Conservation (phyloP, 2,888 invertebrate species). For the Beris chalybata region DNA sequence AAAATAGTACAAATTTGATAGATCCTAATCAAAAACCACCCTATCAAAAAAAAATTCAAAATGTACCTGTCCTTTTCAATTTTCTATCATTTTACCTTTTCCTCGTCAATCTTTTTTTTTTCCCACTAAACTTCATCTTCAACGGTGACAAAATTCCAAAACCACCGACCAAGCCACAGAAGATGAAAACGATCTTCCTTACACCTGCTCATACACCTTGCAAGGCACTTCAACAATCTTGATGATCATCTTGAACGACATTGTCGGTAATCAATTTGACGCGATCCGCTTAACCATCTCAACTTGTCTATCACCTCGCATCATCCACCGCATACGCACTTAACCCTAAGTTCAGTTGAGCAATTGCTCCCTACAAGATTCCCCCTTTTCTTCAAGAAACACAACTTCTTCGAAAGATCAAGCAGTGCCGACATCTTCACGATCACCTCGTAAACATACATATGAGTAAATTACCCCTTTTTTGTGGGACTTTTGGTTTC, state of each 20-base stretch:
- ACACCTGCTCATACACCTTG: slow-evolving; percentile 32
- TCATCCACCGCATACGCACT: slow-evolving; percentile 3
- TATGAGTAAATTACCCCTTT: slow-evolving; percentile 24
- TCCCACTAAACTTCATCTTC: slow-evolving; percentile 4
- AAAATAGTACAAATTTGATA: no score
- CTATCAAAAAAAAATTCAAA: no score
- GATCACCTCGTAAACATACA: slow-evolving; percentile 24
- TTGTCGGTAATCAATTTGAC: slow-evolving; percentile 38
- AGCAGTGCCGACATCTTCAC: slow-evolving; percentile 21
- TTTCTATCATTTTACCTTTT: background rate
- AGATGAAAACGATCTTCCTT: slow-evolving; percentile 1
- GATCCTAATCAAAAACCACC: no score
- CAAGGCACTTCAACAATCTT: slow-evolving; percentile 6
- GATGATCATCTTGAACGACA: slow-evolving; percentile 24
- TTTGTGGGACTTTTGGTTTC: slow-evolving; percentile 9
- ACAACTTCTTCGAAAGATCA: slow-evolving; percentile 18
- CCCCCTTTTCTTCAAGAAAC: slow-evolving; percentile 21
- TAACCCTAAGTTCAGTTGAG: slow-evolving; percentile 2
- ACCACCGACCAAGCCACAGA: background rate
- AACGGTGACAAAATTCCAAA: slow-evolving; percentile 35
- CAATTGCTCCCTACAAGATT: slow-evolving; percentile 5
- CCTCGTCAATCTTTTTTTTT: slow-evolving; percentile 2
- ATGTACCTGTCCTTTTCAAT: no score
- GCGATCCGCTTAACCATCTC: slow-evolving; percentile 36
- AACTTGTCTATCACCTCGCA: slow-evolving; percentile 23